Evolutionary conservation across 2,888 invertebrate genomes (phyloP), one percentile per base, ranked within the genome.

Genomic region (Drosophila incognita): DNA sequence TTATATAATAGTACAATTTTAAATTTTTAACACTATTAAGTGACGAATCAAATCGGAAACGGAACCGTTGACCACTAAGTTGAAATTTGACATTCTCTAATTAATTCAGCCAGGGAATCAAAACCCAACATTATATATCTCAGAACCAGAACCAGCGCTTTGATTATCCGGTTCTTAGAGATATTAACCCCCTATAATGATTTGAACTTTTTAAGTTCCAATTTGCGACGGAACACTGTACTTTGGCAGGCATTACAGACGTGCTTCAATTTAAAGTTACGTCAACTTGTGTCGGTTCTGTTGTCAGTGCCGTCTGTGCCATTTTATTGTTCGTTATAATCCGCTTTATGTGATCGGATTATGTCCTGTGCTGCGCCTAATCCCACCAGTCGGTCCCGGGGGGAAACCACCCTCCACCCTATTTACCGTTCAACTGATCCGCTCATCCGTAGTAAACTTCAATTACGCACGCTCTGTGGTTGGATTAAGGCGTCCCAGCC

Each of bases 281-380:
- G 72, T 70, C 76, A 78, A 75, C 65, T 76, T 74, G 61, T 51
- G 36, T 27, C 54, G 18, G 36, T 27, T 27, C 51, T 58, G 59
- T 46, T 60, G 49, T 15, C 46, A 24, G 15, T 46, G 21, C 31
- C 60, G 64, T 48, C 69, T 76, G 24, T 35, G 76, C 60, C 57
- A 61, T 68, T 72, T 73, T 81, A 79, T 76, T 79, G 71, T 83
- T 72, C 69, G 72, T 82, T 88, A 86, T 87, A 89, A 89, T 87
- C 90, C 86, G 81, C 83, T 86, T 89, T 87, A 83, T 83, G 78
- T 87, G 87, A 87, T 89, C 87, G 87, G 88, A 88, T 87, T 90
- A 90, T 89, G 81, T 82, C 89, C 87, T 80, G 82, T 83, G 79
- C 69, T 69, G 82, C 70, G 65, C 86, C 88, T 87, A 86, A 89